Percentiles rank a stretch among this genome's conserved stretches.
Evolutionary conservation across 2,797 vertebrate genomes (phyloP).

Genomic region (Manis pentadactyla): DNA sequence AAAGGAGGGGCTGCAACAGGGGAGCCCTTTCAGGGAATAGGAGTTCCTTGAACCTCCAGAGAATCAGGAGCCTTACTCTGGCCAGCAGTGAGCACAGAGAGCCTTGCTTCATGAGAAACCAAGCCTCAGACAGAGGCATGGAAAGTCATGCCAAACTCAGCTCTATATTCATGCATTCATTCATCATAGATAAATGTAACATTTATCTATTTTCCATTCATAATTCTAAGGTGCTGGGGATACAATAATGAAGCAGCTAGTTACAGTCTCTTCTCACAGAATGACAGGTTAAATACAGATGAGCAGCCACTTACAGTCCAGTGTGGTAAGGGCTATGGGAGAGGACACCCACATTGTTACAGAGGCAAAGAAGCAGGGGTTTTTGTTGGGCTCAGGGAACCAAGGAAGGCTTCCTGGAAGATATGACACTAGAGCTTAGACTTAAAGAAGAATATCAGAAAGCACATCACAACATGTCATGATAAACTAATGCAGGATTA

Average conservation of each 20-base stretch:
- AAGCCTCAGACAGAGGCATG: background rate
- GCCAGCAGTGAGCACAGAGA: background rate
- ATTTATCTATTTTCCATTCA: background rate
- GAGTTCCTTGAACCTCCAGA: background rate
- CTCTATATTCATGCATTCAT: background rate
- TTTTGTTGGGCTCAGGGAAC: background rate
- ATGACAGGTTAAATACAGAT: background rate
- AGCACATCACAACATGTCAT: background rate
- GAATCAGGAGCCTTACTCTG: background rate
- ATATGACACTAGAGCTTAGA: background rate
- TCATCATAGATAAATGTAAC: background rate
- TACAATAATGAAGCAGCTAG: background rate
- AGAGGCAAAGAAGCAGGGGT: background rate
- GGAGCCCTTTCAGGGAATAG: no score
- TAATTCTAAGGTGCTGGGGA: background rate
- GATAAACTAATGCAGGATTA: background rate
- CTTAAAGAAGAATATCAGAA: background rate
- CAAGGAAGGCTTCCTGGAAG: background rate
- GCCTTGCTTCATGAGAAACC: background rate
- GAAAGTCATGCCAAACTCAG: background rate
- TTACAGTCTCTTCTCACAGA: background rate
- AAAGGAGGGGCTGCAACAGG: background rate
- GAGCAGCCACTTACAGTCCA: background rate
- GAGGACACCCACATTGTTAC: background rate
- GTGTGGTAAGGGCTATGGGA: background rate